phyloP scores from a whole-genome alignment of 1,140 invertebrate species.

The Zaprionus davidi region DNA sequence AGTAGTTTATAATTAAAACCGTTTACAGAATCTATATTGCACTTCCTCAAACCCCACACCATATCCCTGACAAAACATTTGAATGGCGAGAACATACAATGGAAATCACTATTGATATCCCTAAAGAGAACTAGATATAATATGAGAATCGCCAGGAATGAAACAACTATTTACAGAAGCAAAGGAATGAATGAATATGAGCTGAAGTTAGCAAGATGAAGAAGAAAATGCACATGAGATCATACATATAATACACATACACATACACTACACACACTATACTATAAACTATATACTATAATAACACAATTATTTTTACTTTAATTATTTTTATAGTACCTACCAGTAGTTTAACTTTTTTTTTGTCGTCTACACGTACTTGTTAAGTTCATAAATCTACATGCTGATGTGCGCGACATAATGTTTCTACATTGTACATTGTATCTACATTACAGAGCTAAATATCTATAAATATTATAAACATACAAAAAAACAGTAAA shows the following conservation, averaged over 20 bases:
- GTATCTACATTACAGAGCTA: conserved; percentile 76
- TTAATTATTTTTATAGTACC: conserved; percentile 76
- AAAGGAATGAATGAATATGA: neutral
- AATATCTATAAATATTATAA: conserved; percentile 76
- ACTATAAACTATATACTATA: neutral
- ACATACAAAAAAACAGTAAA: conserved; percentile 73
- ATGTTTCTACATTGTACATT: conserved; percentile 76
- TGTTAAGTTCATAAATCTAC: conserved; percentile 68
- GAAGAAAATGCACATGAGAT: conserved; percentile 41
- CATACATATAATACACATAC: conserved; percentile 30
- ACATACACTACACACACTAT: conserved; percentile 20
- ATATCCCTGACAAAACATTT: conserved; percentile 39
- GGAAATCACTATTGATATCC: neutral
- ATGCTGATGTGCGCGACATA: conserved; percentile 51
- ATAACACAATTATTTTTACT: conserved; percentile 51
- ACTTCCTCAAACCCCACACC: neutral
- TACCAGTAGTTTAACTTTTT: conserved; percentile 66
- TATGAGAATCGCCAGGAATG: neutral
- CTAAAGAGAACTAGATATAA: neutral
- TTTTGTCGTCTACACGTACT: conserved; percentile 71
- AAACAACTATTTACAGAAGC: neutral
- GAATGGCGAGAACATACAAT: conserved; percentile 47
- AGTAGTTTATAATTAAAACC: conserved; percentile 84
- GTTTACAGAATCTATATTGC: conserved; percentile 42
- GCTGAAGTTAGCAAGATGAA: conserved; percentile 17